A percentile compares a stretch with the other conserved stretches of the same genome.
These are phyloP conservation scores for Eucidaris tribuloides DNA, from an alignment of 35 echinoderm and acorn worm genomes.

Conservation along the genomic window DNA sequence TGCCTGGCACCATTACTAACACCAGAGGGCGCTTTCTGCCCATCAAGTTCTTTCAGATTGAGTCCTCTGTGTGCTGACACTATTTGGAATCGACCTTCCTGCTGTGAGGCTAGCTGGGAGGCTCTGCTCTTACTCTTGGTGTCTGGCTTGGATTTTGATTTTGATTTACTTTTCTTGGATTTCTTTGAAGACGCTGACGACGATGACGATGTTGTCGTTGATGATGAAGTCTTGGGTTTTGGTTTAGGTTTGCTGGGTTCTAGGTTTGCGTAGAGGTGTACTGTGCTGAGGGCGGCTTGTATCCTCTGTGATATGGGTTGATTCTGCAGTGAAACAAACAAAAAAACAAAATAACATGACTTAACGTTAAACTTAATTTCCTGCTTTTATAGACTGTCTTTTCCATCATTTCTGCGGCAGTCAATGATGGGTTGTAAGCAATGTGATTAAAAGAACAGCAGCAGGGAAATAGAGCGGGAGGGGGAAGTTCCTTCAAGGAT, in stretches of 20 bases:
- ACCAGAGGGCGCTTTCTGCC: conserved; percentile 21
- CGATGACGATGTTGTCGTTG: not conserved
- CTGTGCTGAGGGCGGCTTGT: conserved; percentile 7
- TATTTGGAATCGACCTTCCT: conserved; percentile 6
- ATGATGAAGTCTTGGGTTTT: not conserved
- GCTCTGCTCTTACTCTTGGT: conserved; percentile 21
- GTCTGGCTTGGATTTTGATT: not conserved
- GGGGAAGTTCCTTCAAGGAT: no score
- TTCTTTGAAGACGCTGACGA: not conserved
- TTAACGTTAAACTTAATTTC: no score
- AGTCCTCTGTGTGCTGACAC: conserved; percentile 6
- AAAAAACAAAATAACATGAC: not conserved
- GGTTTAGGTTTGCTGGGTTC: conserved; percentile 1
- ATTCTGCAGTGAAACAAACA: conserved; percentile 3
- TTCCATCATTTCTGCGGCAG: no score
- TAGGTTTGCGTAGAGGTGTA: conserved; percentile 25
- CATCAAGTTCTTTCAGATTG: conserved; percentile 8
- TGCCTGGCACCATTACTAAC: not conserved
- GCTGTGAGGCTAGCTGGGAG: conserved; percentile 1
- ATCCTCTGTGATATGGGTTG: conserved; percentile 31
- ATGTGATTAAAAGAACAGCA: no score
- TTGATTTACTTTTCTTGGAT: not conserved
- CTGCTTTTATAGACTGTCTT: no score
- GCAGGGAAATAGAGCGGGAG: no score
- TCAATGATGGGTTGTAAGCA: no score